Evolutionary conservation across 2,888 invertebrate species (phyloP).

Genomic region (Trichacis sp.): DNA sequence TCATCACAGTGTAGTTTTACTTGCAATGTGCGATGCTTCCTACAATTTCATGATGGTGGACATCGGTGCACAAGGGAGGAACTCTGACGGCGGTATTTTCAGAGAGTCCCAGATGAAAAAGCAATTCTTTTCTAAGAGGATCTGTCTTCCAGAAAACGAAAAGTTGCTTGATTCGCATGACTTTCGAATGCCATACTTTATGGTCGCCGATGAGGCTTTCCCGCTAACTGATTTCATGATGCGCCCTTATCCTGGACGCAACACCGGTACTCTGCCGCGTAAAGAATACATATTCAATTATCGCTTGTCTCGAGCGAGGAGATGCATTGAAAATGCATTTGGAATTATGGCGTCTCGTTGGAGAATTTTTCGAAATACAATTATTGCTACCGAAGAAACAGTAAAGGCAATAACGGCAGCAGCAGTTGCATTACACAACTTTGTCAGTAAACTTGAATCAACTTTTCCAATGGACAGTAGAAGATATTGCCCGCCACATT

Average conservation of each 20-base stretch:
- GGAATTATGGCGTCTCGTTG: constrained; percentile 27
- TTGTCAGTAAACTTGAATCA: too few relatives aligned
- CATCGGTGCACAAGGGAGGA: constrained; percentile 19
- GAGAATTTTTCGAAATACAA: background rate
- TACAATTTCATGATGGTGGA: constrained; percentile 22
- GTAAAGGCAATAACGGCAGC: too few relatives aligned
- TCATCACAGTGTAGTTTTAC: constrained; percentile 18
- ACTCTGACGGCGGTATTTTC: constrained; percentile 13
- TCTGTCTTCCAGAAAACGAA: background rate
- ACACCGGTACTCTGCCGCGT: too few relatives aligned
- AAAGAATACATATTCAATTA: constrained; percentile 38
- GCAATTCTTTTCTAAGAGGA: too few relatives aligned
- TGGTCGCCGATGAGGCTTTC: constrained; percentile 39
- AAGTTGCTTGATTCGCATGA: background rate
- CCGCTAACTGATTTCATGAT: constrained; percentile 27
- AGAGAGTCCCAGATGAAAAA: background rate
- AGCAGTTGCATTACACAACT: too few relatives aligned
- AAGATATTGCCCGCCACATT: too few relatives aligned
- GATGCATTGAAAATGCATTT: constrained; percentile 44
- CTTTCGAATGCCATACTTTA: too few relatives aligned
- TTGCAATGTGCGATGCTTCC: constrained; percentile 17
- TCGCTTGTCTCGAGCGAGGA: constrained; percentile 32
- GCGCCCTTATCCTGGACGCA: constrained; percentile 32
- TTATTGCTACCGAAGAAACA: too few relatives aligned
- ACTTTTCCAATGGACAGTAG: too few relatives aligned